A percentile compares a stretch with the other conserved stretches of the same genome.
Conservation (phyloP, 1,140 invertebrate genomes). For the Diorhabda sublineata region DNA sequence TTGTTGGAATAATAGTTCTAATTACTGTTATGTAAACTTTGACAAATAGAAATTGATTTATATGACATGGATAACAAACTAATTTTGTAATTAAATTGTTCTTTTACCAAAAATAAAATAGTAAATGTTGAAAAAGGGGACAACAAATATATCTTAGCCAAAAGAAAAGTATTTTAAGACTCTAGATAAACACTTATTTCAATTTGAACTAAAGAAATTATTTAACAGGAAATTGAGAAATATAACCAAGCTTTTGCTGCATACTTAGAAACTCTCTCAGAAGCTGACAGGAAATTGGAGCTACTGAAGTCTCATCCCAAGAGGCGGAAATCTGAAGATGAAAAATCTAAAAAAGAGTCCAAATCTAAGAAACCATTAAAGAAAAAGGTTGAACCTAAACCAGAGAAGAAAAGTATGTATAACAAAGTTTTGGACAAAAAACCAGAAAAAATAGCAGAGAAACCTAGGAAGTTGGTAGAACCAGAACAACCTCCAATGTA, state of each 20-base stretch:
- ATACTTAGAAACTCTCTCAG: slow-evolving; percentile 49
- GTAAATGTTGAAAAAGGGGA: too few relatives aligned
- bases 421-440: slow-evolving; percentile 21
- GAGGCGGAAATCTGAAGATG: slow-evolving; percentile 24
- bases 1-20: too few relatives aligned
- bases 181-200: too few relatives aligned
- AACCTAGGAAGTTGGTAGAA: slow-evolving; percentile 35
- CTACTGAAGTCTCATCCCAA: slow-evolving; percentile 42
- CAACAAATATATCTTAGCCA: too few relatives aligned
- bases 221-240: slow-evolving; percentile 42
- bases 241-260: slow-evolving; percentile 49
- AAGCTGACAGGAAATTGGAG: slow-evolving; percentile 48
- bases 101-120: too few relatives aligned
- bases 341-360: slow-evolving; percentile 17
- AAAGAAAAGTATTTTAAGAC: too few relatives aligned
- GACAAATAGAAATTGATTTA: too few relatives aligned
- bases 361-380: slow-evolving; percentile 17
- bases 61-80: too few relatives aligned
- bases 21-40: too few relatives aligned
- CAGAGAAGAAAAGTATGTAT: slow-evolving; percentile 7
- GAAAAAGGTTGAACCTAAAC: neutral
- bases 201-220: neutral
- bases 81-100: too few relatives aligned
- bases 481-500: slow-evolving; percentile 48
- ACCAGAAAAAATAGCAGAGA: slow-evolving; percentile 13